Base-by-base conservation (phyloP, 2,888 invertebrate species). In the Leptinotarsa rubiginosa region DNA sequence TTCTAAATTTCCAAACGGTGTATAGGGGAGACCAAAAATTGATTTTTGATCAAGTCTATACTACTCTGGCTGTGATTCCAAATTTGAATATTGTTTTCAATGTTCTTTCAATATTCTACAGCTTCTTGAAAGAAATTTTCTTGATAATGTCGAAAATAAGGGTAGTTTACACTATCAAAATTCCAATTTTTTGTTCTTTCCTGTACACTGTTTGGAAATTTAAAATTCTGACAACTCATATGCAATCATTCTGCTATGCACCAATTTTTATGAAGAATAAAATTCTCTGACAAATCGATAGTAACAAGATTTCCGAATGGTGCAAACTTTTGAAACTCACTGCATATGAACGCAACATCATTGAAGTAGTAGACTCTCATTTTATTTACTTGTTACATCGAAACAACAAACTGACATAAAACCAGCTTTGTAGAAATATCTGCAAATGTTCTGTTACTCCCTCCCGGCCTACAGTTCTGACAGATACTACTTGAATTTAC, bases 261-360 rank as follows among this genome's bases (percentile, higher is more conserved):
- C 31, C 10, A 64, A 64, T 41, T 22, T 64, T 64, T 25, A 64
- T 25, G 25, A 64, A 25, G 18, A 64, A 31, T 64, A 64, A 64
- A 64, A 64, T 64, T 20, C 31, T 64, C 64, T 64, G 41, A 64
- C 64, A 64, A 25, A 64, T 64, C 25, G 25, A 64, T 64, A 64
- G 22, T 64, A 25, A 64, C 15, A 31, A 64, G 16, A 2, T 64
- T 16, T 16, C 16, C 31, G 3, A 22, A 59, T 59, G 20, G 15
- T 59, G 15, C 3, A 59, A 59, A 22, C 59, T 49, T 49, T 49
- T 49, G 49, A 49, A 49, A 49, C 49, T 49, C 49, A 16, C 49
- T 49, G 49, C 49, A 49, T 49, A 49, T 49, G 49, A 49, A 49
- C 49, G 49, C 49, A 49, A 16, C 16, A 49, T 49, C 49, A 49